Conservation (phyloP, 2,113 vertebrate genomes). For the Nyctereutes procyonoides region DNA sequence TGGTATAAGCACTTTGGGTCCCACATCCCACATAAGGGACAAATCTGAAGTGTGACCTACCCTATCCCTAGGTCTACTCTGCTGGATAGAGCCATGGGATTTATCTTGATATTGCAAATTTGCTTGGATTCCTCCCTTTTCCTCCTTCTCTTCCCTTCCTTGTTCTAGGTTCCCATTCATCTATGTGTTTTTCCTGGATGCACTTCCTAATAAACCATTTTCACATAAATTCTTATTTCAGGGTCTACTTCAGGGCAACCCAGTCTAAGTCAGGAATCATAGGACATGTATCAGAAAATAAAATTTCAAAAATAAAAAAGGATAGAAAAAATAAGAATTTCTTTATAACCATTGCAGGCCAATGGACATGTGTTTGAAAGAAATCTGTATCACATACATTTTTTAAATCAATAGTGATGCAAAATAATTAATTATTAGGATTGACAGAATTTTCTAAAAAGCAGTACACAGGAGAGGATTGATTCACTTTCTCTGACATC, state of each 20-base stretch:
- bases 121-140: background rate
- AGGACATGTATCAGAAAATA: background rate
- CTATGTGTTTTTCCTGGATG: background rate
- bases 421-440: background rate
- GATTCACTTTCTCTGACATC: background rate
- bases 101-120: background rate
- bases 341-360: background rate
- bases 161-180: background rate
- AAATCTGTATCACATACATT: background rate
- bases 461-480: background rate
- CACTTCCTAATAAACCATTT: background rate
- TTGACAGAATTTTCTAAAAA: background rate
- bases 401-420: background rate
- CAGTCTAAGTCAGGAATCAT: background rate
- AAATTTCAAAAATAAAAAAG: background rate
- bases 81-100: background rate
- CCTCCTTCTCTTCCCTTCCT: background rate
- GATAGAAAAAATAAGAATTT: background rate
- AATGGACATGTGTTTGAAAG: background rate
- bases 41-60: background rate
- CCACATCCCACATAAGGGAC: background rate
- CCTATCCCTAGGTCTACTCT: fast-evolving
- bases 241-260: background rate
- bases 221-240: background rate
- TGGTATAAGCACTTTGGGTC: background rate